Evolutionary conservation across 2,113 vertebrate genomes (phyloP).

Genomic region (Eulemur macaco): DNA sequence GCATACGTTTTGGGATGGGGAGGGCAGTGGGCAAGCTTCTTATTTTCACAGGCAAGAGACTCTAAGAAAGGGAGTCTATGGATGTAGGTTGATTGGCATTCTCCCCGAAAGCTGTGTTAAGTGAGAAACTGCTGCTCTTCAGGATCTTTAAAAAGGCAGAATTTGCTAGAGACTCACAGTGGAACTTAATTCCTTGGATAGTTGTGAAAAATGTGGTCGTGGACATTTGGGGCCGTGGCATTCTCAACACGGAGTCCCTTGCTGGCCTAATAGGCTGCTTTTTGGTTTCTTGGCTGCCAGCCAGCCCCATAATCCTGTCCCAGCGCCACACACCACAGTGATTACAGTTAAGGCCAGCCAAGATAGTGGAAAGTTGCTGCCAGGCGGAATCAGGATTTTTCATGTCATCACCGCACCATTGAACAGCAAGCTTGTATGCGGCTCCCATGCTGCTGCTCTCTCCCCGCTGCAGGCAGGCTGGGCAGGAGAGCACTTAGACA

Average conservation of each 20-base stretch:
- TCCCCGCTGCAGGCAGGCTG: background rate
- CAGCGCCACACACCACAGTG: constrained; percentile 52
- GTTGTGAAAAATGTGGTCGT: constrained; percentile 45
- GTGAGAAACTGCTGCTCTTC: background rate
- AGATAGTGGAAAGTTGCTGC: constrained; percentile 51
- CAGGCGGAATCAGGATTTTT: constrained; percentile 49
- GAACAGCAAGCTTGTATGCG: background rate
- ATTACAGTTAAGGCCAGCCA: constrained; percentile 51
- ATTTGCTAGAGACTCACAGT: constrained; percentile 1
- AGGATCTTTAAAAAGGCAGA: background rate
- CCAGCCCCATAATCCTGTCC: constrained; percentile 48
- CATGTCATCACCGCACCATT: background rate
- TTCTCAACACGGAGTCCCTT: constrained; percentile 35
- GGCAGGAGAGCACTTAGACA: background rate
- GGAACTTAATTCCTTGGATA: constrained; percentile 46
- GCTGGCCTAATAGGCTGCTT: constrained; percentile 42
- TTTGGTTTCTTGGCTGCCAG: constrained; percentile 55
- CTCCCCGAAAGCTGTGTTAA: background rate
- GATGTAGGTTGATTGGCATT: background rate
- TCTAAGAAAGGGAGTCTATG: background rate
- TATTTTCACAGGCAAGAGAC: background rate
- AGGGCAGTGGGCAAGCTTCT: background rate
- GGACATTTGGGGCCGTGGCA: background rate
- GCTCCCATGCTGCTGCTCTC: background rate
- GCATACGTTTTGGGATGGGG: background rate